Percentiles rank a stretch among this genome's conserved stretches.
Conservation (phyloP, 2,113 vertebrate species). For the Sarotherodon lohbergeri region DNA sequence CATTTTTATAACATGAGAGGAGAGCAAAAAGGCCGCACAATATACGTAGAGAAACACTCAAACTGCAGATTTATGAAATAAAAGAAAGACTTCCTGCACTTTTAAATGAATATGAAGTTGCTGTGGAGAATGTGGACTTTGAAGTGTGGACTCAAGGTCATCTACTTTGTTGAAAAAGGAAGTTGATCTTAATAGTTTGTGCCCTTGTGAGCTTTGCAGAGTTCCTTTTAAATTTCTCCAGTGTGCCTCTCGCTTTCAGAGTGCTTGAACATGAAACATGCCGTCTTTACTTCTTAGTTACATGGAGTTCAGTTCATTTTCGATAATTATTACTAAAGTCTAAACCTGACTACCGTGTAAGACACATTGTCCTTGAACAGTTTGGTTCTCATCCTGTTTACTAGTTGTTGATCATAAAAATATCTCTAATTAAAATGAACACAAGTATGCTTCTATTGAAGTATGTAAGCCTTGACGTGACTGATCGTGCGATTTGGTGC, state of each 20-base stretch:
- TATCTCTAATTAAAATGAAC: background rate
- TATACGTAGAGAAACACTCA: background rate
- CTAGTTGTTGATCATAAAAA: background rate
- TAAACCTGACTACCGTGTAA: background rate
- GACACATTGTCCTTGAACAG: background rate
- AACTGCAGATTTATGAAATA: background rate
- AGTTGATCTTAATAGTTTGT: background rate
- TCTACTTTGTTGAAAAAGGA: background rate
- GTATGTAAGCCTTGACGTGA: background rate
- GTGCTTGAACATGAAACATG: background rate
- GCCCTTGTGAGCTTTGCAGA: background rate
- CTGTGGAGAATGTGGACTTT: background rate
- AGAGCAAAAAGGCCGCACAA: background rate
- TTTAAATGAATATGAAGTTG: background rate
- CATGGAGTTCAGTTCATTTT: background rate
- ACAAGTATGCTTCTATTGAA: background rate
- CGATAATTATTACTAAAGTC: background rate
- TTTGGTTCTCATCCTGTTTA: background rate
- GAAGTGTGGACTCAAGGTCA: background rate
- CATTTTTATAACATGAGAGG: background rate
- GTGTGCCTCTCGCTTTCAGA: background rate
- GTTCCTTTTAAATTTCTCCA: background rate
- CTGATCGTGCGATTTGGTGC: background rate
- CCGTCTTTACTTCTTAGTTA: background rate
- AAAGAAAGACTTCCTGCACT: background rate